phyloP scores from a whole-genome alignment of 1,140 invertebrate genomes.

The Harlomillsia oculata region DNA sequence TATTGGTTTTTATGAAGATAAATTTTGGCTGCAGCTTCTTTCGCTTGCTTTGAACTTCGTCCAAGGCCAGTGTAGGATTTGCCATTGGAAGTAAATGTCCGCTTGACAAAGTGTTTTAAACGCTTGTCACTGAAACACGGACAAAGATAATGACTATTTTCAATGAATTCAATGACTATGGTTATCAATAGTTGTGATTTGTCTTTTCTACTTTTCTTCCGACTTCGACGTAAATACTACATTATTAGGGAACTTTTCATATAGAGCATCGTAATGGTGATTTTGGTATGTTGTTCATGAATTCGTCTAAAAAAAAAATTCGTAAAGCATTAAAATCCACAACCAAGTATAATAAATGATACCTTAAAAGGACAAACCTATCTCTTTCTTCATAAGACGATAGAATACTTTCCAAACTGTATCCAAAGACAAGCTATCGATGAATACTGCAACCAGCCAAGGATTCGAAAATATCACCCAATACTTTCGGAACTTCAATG shows the following conservation, averaged over 20 bases:
- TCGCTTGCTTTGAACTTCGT: slow-evolving; percentile 48
- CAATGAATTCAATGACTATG: slow-evolving; percentile 45
- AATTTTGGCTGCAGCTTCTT: slow-evolving; percentile 50
- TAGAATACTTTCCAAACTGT: slow-evolving; percentile 76
- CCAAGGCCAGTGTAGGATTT: slow-evolving; percentile 46
- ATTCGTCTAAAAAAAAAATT: slow-evolving; percentile 21
- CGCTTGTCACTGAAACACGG: neutral
- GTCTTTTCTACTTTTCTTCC: neutral
- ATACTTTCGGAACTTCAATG: slow-evolving; percentile 85
- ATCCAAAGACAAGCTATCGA: slow-evolving; percentile 73
- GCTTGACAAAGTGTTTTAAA: neutral
- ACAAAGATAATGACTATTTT: slow-evolving; percentile 41
- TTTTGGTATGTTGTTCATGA: slow-evolving; percentile 18
- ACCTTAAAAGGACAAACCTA: slow-evolving; percentile 40
- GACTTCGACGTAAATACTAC: no score
- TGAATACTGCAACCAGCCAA: slow-evolving; percentile 80
- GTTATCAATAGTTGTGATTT: slow-evolving; percentile 41
- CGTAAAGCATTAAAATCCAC: no score
- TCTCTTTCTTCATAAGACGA: slow-evolving; percentile 60
- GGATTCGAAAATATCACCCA: slow-evolving; percentile 90
- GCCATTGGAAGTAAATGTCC: slow-evolving; percentile 33
- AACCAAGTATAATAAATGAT: neutral
- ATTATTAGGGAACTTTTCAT: slow-evolving; percentile 22
- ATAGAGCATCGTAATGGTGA: slow-evolving; percentile 18
- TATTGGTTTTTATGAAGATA: no score